Conservation (phyloP, 2,888 invertebrate genomes). For the Arenicola marina region DNA sequence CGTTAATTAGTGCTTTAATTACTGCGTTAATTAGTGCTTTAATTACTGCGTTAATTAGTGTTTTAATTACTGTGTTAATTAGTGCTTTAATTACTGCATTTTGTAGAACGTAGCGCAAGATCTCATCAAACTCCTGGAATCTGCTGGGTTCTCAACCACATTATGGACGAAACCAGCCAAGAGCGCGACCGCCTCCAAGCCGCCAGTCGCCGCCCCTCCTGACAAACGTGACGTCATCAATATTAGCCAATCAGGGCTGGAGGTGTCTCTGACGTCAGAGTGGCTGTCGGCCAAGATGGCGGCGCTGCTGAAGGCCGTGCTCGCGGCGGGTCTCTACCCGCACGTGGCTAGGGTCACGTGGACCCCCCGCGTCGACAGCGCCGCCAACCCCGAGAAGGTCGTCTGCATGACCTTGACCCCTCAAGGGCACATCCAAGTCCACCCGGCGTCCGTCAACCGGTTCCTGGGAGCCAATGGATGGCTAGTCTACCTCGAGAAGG, state of each 20-base stretch:
- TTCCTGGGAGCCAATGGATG: slow-evolving; percentile 45
- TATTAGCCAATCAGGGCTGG: slow-evolving; percentile 32
- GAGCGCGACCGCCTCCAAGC: slow-evolving; percentile 30
- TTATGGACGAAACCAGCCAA: neutral
- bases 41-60: no score
- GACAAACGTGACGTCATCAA: no score
- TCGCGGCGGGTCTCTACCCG: slow-evolving; percentile 41
- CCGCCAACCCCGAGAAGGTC: slow-evolving; percentile 38
- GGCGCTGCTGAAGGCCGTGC: slow-evolving; percentile 46
- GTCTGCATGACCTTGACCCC: slow-evolving; percentile 48
- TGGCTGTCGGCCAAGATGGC: slow-evolving; percentile 36
- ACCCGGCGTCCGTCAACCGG: slow-evolving; percentile 56
- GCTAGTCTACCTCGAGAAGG: slow-evolving; percentile 57
- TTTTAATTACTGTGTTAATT: neutral
- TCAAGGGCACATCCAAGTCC: slow-evolving; percentile 48
- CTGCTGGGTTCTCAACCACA: slow-evolving; percentile 36
- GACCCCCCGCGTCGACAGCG: slow-evolving; percentile 40
- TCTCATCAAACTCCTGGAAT: slow-evolving; percentile 44
- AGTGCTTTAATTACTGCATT: neutral
- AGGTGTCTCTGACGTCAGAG: neutral
- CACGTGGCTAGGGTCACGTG: slow-evolving; percentile 41
- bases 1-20: no score
- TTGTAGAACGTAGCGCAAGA: slow-evolving; percentile 53
- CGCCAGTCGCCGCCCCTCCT: no score
- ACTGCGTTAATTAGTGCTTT: no score